Base-by-base conservation (phyloP, 2,113 vertebrate genomes). In the Peromyscus californicus region DNA sequence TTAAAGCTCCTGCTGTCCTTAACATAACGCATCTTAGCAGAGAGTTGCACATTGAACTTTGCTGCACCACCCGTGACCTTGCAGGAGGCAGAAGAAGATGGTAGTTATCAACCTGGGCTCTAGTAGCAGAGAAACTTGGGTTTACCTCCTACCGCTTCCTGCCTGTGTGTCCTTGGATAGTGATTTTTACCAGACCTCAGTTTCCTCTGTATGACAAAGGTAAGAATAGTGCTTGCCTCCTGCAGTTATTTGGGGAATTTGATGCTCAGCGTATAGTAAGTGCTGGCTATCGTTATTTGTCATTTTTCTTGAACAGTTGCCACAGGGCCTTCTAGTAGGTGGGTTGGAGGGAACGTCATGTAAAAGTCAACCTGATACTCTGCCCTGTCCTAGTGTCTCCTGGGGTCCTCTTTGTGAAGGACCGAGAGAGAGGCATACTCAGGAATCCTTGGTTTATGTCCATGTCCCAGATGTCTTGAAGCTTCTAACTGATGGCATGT, bases 401-500 rank as follows among this genome's bases (percentile, higher is more conserved):
- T 24, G 29, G 51, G 24, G 51, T 75, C 36, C 48, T 95, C 51
- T 91, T 72, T 86, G 78, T 69, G 45, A 95, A 93, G 12, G 54
- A 36, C 31, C 17, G 61, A 85, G 76, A 69, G 69, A 90, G 75
- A 39, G 67, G 31, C 6, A 76, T 82, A 16, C 51, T 92, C 75
- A 93, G 92, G 45, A 91, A 85, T 94, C 74, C 17, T 88, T 90
- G 75, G 70, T 88, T 97, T 95, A 80, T 93, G 94, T 95, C 94
- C 90, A 94, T 74, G 51, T 92, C 93, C 80, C 59, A 78, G 76
- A 96, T 80, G 59, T 84, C 26, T 61, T 72, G 65, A 70, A 95
- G 92, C 87, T 93, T 86, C 48, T 96, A 95, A 95, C 29, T 89
- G 88, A 96, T 88, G 57, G 82, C n/a, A 36, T 92, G 95, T 97